Conservation (phyloP, 2,113 vertebrate species). For the Hemibagrus wyckioides region DNA sequence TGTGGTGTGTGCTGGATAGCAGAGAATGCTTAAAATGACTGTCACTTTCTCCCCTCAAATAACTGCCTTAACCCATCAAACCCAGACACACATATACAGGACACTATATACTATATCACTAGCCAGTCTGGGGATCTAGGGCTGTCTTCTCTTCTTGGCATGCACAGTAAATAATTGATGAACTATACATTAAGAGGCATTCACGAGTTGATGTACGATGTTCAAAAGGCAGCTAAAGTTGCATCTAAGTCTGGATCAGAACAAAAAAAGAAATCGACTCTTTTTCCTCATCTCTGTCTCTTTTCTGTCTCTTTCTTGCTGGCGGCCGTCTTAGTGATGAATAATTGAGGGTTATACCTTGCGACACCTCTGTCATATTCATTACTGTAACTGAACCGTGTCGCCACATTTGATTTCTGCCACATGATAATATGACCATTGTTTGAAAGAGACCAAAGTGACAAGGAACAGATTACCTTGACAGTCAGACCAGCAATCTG, state of each 20-base stretch:
- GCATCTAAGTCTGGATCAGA: conserved; percentile 63
- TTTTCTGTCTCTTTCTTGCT: conserved; percentile 38
- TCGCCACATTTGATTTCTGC: conserved; percentile 47
- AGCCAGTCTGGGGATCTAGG: conserved; percentile 45
- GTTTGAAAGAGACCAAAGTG: conserved; percentile 49
- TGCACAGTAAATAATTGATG: conserved; percentile 71
- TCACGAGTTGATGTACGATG: conserved; percentile 61
- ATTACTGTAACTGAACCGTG: conserved; percentile 59
- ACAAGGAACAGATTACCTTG: conserved; percentile 13
- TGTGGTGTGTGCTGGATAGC: neutral
- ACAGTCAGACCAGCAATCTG: conserved; percentile 31
- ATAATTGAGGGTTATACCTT: conserved; percentile 71
- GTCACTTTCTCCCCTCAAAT: conserved; percentile 26
- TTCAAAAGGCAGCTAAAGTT: conserved; percentile 68
- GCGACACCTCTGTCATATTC: conserved; percentile 68
- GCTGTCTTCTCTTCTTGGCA: conserved; percentile 18
- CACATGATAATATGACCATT: conserved; percentile 46
- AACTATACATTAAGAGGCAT: conserved; percentile 74
- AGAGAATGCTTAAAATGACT: conserved; percentile 53
- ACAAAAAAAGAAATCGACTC: conserved; percentile 66
- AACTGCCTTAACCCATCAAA: conserved; percentile 7
- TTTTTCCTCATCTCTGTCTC: conserved; percentile 57
- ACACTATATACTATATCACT: conserved; percentile 40
- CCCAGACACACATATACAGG: conserved; percentile 23
- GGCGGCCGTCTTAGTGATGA: conserved; percentile 54